Conservation (phyloP, 2,888 invertebrate genomes). For the Euzetes globulus region DNA sequence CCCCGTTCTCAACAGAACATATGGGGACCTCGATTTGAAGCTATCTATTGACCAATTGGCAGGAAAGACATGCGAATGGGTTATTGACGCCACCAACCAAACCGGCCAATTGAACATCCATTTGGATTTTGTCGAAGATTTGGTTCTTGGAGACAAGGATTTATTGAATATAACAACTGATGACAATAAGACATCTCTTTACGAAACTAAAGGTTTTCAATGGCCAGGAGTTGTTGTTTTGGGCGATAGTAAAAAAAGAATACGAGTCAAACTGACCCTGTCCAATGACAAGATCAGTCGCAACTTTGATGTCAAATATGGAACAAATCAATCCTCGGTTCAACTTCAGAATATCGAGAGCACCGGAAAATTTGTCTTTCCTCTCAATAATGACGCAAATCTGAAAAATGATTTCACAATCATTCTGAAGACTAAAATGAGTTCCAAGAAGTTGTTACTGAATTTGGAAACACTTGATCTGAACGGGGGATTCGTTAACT, state of each 20-base stretch:
- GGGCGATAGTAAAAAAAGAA: neutral
- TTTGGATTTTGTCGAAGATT: neutral
- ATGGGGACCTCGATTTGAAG: neutral
- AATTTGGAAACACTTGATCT: neutral
- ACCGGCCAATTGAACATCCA: neutral
- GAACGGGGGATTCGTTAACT: neutral
- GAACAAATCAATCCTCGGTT: neutral
- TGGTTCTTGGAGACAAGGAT: neutral
- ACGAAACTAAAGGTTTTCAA: neutral
- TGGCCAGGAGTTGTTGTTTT: neutral
- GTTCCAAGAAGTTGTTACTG: neutral
- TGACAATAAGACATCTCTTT: neutral
- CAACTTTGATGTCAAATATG: neutral
- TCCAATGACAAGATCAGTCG: neutral
- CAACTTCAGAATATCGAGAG: neutral
- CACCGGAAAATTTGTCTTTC: constrained; percentile 7
- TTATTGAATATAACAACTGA: neutral
- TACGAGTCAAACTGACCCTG: neutral
- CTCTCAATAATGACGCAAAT: neutral
- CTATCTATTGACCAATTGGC: neutral
- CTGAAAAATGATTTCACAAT: neutral
- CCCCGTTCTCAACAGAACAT: neutral
- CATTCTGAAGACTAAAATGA: neutral
- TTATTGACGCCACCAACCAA: neutral
- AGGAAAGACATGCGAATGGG: neutral